phyloP scores from a whole-genome alignment of 2,888 invertebrate species.

The Sericinus montela region DNA sequence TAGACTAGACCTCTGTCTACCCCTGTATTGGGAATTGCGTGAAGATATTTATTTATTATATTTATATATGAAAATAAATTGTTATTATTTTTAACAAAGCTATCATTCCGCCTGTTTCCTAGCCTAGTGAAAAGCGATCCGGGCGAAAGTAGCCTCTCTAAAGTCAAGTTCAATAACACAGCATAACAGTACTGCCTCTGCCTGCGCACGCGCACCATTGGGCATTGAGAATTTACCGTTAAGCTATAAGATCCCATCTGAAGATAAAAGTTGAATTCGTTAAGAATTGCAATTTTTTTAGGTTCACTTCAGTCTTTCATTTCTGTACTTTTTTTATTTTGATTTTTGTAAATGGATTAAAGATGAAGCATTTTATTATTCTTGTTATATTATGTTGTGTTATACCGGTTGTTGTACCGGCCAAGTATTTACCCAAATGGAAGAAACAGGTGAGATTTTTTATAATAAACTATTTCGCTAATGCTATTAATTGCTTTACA shows the following conservation, averaged over 20 bases:
- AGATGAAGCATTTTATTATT: constrained; percentile 40
- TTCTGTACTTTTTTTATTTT: background rate
- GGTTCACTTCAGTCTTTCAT: background rate
- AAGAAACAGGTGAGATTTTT: constrained; percentile 83
- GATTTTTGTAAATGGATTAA: constrained; percentile 17
- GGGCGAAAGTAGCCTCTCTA: constrained; percentile 64
- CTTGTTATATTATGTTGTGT: constrained; percentile 45
- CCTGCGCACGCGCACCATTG: constrained; percentile 34
- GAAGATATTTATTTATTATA: no score
- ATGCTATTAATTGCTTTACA: constrained; percentile 1
- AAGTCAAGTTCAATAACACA: constrained; percentile 72
- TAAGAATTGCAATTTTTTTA: background rate
- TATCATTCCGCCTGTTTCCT: constrained; percentile 32
- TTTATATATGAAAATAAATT: no score
- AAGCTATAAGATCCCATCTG: constrained; percentile 15
- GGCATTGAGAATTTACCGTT: constrained; percentile 24
- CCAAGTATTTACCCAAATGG: constrained; percentile 87
- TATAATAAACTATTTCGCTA: constrained; percentile 2
- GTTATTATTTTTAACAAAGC: background rate
- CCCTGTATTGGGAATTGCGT: no score
- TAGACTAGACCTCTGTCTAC: no score
- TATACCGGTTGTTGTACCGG: constrained; percentile 51
- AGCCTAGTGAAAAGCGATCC: constrained; percentile 48
- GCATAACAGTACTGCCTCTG: constrained; percentile 53
- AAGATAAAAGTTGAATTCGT: background rate